phyloP scores from a whole-genome alignment of 2,888 invertebrate genomes.

The Macropis europaea region DNA sequence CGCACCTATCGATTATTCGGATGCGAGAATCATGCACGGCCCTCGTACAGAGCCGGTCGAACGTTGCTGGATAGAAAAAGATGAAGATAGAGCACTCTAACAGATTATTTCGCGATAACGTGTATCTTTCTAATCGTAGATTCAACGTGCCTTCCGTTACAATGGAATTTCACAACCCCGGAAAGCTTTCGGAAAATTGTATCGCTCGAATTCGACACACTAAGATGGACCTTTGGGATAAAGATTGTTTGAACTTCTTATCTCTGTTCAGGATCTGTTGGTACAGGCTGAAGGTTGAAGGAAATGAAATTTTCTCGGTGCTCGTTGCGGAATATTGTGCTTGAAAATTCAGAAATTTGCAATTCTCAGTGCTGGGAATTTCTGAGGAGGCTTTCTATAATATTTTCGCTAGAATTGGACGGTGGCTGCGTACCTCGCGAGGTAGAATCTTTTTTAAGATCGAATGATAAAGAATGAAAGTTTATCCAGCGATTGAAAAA shows the following conservation, averaged over 20 bases:
- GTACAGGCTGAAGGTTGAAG: no score
- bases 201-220: no score
- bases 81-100: conserved; percentile 34
- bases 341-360: no score
- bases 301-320: no score
- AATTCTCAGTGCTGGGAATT: no score
- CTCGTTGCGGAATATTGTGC: no score
- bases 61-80: conserved; percentile 9
- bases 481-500: not conserved
- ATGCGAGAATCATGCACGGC: conserved; percentile 20
- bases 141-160: conserved; percentile 6
- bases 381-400: no score
- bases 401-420: no score
- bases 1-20: conserved; percentile 30
- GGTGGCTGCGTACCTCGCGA: conserved; percentile 12
- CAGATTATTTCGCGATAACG: conserved; percentile 27
- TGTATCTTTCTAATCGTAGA: conserved; percentile 26
- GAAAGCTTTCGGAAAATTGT: not conserved
- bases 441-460: not conserved
- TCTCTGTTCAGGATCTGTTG: no score
- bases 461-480: conserved; percentile 1
- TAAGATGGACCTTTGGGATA: no score
- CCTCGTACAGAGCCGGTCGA: not conserved
- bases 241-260: no score
- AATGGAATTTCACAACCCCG: not conserved